These are phyloP conservation scores for Rhyacichthys aspro DNA, from an alignment of 2,797 vertebrate genomes.

Conservation along the genomic window DNA sequence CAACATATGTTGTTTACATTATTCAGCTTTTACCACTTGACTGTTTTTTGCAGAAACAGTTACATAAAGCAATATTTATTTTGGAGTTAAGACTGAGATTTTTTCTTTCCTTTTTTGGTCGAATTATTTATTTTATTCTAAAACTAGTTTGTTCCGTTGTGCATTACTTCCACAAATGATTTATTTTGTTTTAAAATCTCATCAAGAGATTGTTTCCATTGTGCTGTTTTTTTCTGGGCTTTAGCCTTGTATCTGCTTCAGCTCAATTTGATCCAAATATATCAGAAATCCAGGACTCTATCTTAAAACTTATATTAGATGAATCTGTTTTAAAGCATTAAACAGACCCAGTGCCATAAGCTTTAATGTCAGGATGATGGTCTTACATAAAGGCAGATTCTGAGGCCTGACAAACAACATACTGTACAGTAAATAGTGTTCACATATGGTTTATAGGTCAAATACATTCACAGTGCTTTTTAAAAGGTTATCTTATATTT, in stretches of 20 bases:
- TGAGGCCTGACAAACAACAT: not conserved
- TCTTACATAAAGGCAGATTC: not conserved
- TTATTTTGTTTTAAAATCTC: too few species aligned
- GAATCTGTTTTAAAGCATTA: not conserved
- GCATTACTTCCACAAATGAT: too few species aligned
- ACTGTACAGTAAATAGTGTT: slow-evolving; percentile 5
- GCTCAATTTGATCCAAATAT: not conserved
- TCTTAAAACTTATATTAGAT: not conserved
- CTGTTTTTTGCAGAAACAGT: not conserved
- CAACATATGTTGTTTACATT: slow-evolving; percentile 53
- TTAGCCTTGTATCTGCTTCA: too few species aligned
- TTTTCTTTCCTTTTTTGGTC: too few species aligned
- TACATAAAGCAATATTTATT: not conserved
- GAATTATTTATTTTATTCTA: too few species aligned
- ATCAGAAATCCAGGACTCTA: not conserved
- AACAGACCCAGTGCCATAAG: not conserved
- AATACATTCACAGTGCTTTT: not conserved
- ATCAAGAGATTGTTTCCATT: too few species aligned
- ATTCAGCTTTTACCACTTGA: slow-evolving; percentile 6
- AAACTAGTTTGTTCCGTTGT: too few species aligned
- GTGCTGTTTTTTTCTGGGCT: too few species aligned
- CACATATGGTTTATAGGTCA: not conserved
- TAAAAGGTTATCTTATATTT: slow-evolving; percentile 1
- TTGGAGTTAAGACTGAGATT: too few species aligned
- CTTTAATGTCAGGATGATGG: not conserved